Base-by-base conservation (phyloP, 2,888 invertebrate species). In the Chrysodeixis includens region DNA sequence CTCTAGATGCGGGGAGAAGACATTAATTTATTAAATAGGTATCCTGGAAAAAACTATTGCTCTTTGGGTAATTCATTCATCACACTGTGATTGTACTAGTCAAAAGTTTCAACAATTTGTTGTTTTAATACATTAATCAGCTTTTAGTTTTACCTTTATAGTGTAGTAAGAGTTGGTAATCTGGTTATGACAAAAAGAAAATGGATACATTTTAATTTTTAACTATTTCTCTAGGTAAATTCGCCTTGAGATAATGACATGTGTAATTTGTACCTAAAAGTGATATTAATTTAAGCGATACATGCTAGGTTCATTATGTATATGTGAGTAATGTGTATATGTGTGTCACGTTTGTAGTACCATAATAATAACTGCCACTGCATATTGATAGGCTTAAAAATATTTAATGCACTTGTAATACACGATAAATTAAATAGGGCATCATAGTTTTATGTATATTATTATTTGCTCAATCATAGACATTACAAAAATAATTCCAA, bases 211-310 rank as follows among this genome's bases (percentile, higher is more conserved):
- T 81, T 81, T 82, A 77, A 67, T 79, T 80, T 72, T 72, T 82
- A 76, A 77, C 66, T 81, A 69, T 68, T 71, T 76, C 67, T 80
- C 73, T 67, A 66, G 79, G 81, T 71, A 67, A 65, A 46, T 59
- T 75, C 71, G 71, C 81, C 78, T 70, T 67, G 64, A 68, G 71
- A 74, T 65, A 78, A 76, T 78, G 40, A 40, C 40, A 40, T 40
- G 67, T 76, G 72, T 84, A 79, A 84, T 86, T 88, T 87, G 83
- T 91, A 92, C 89, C 85, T 88, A 90, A 91, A 94, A 93, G 94
- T 94, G 94, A 95, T 95, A 94, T 93, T 94, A 94, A 92, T 91
- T 93, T 94, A 93, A 93, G 93, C 89, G 85, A 88, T 89, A 90
- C 86, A 79, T 84, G 85, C 86, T 92, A 91, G 89, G 89, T 93